A percentile compares a stretch with the other conserved stretches of the same genome.
These are phyloP conservation scores for Athripsodes cinereus DNA, from an alignment of 2,888 invertebrate genomes.

Conservation along the genomic window DNA sequence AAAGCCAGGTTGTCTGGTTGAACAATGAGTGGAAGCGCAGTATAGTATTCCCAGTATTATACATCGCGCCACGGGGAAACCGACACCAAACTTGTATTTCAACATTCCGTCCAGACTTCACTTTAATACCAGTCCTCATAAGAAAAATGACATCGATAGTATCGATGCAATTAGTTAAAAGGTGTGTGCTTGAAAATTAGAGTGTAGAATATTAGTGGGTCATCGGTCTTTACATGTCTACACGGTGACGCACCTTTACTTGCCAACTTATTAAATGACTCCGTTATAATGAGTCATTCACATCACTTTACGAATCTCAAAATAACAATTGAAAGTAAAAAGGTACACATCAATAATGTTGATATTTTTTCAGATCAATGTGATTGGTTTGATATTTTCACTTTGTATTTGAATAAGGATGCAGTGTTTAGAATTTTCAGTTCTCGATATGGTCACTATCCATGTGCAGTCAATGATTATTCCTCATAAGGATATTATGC, in stretches of 20 bases:
- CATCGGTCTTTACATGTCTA: constrained; percentile 5
- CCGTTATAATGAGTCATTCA: neutral
- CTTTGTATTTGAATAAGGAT: neutral
- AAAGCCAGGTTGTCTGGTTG: neutral
- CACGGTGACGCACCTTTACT: constrained; percentile 9
- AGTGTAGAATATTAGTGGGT: constrained; percentile 10
- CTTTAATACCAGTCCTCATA: constrained; percentile 17
- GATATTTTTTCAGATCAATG: neutral
- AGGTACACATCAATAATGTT: constrained; percentile 17
- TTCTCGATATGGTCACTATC: too few species aligned
- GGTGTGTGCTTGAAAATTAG: constrained; percentile 6
- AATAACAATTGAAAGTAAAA: constrained; percentile 1
- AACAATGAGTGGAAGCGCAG: neutral
- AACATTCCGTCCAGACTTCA: constrained; percentile 27
- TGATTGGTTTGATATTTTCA: neutral
- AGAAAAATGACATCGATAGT: constrained; percentile 13
- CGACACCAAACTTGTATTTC: constrained; percentile 28
- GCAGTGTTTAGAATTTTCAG: neutral
- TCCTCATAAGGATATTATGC: too few species aligned
- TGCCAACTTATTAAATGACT: constrained; percentile 9
- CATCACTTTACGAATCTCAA: neutral
- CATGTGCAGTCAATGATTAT: too few species aligned
- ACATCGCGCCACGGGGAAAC: constrained; percentile 15
- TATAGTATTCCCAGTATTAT: constrained; percentile 5
- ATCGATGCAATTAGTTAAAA: constrained; percentile 8